A percentile compares a stretch with the other conserved stretches of the same genome.
These are phyloP conservation scores for Lepidurus couesii DNA, from an alignment of 1,140 invertebrate species.

Conservation along the genomic window DNA sequence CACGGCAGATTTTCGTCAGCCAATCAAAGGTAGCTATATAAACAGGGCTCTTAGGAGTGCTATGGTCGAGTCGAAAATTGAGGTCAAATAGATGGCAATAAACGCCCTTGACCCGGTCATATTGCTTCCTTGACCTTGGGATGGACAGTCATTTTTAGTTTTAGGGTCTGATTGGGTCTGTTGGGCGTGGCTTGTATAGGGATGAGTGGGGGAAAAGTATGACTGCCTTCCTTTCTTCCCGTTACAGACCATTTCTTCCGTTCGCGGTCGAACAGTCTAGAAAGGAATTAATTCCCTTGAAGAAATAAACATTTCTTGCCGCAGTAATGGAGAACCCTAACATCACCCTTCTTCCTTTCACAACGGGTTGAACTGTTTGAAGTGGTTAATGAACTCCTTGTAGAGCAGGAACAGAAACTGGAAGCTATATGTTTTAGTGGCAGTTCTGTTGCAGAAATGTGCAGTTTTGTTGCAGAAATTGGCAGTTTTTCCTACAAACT, in stretches of 20 bases:
- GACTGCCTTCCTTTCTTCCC: not conserved
- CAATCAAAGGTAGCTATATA: not conserved
- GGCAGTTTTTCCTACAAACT: not conserved
- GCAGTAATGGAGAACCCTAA: not conserved
- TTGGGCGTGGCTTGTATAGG: not conserved
- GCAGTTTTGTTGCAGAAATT: not conserved
- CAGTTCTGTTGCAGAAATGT: not conserved
- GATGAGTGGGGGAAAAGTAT: not conserved
- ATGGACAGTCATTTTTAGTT: not conserved
- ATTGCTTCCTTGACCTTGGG: not conserved
- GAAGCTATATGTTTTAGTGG: not conserved
- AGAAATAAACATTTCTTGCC: not conserved
- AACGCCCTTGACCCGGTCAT: not conserved
- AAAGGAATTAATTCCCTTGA: not conserved
- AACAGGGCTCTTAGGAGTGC: not conserved
- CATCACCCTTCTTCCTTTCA: not conserved
- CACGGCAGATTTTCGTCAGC: too few species aligned
- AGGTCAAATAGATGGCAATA: not conserved
- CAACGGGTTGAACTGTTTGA: not conserved
- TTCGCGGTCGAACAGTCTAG: not conserved
- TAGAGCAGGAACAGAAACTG: not conserved
- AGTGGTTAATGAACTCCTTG: not conserved
- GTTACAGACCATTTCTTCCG: not conserved
- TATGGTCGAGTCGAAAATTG: not conserved
- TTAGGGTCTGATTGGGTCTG: not conserved